These are phyloP conservation scores for Microtus oregoni DNA, from an alignment of 2,113 vertebrate genomes.

Conservation along the genomic window DNA sequence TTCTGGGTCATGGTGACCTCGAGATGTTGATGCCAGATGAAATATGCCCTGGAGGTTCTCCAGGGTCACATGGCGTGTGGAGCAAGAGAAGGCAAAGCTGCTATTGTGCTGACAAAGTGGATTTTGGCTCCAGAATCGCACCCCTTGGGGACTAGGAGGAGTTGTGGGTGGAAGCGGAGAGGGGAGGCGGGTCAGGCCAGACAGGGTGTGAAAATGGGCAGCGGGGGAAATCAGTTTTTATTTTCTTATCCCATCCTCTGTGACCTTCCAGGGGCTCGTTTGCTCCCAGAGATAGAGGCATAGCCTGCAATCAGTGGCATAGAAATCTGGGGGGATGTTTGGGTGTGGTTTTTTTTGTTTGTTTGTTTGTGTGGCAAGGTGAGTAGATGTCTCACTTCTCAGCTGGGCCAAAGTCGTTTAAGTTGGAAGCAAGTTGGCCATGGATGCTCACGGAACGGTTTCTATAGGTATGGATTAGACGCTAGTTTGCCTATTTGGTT, in stretches of 20 bases:
- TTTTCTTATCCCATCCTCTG: neutral
- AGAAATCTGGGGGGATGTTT: neutral
- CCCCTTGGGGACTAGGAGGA: constrained; percentile 68
- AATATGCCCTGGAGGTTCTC: constrained; percentile 82
- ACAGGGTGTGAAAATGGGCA: constrained; percentile 35
- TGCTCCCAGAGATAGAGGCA: constrained; percentile 33
- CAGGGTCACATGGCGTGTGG: constrained; percentile 82
- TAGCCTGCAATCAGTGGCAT: neutral
- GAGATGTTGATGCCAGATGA: constrained; percentile 80
- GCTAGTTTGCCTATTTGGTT: neutral
- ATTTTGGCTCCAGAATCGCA: constrained; percentile 74
- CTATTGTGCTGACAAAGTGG: constrained; percentile 75
- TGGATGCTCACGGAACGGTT: neutral
- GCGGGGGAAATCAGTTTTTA: neutral
- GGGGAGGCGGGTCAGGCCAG: neutral
- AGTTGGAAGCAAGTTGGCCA: neutral
- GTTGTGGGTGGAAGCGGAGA: constrained; percentile 14
- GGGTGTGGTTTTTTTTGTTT: neutral
- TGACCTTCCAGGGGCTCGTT: constrained; percentile 32
- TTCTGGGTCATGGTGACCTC: constrained; percentile 82
- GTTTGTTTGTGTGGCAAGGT: neutral
- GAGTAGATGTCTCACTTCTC: neutral
- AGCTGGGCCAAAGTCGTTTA: neutral
- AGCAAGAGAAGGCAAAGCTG: constrained; percentile 77
- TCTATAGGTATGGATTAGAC: neutral